phyloP scores from a whole-genome alignment of 2,113 vertebrate species.

The Notiomystis cincta region DNA sequence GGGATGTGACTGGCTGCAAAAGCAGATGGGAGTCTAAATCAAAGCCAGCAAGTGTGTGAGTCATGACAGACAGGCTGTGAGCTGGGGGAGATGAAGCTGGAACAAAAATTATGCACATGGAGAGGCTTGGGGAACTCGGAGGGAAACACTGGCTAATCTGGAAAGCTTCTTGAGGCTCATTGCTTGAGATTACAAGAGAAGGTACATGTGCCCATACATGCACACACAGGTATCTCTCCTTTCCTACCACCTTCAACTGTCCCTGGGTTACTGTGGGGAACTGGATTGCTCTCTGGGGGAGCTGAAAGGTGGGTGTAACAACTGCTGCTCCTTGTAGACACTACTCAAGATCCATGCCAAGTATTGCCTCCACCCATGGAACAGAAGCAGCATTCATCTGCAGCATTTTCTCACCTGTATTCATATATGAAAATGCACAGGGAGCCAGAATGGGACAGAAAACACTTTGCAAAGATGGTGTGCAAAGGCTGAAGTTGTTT shows the following conservation, averaged over 20 bases:
- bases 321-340: neutral
- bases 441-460: neutral
- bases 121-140: neutral
- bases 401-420: neutral
- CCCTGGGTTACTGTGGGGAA: neutral
- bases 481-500: neutral
- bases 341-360: neutral
- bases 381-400: neutral
- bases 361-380: neutral
- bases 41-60: constrained; percentile 16
- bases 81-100: neutral
- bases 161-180: neutral
- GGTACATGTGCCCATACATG: neutral
- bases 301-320: neutral
- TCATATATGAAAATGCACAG: neutral
- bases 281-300: neutral
- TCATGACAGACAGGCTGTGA: constrained; percentile 44
- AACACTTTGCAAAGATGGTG: neutral
- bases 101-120: neutral
- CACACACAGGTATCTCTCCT: neutral
- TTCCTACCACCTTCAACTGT: neutral
- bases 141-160: neutral
- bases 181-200: neutral
- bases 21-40: constrained; percentile 49
- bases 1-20: constrained; percentile 22